These are phyloP conservation scores for Sarcophaga caerulescens DNA, from an alignment of 2,888 invertebrate genomes.

Conservation along the genomic window DNA sequence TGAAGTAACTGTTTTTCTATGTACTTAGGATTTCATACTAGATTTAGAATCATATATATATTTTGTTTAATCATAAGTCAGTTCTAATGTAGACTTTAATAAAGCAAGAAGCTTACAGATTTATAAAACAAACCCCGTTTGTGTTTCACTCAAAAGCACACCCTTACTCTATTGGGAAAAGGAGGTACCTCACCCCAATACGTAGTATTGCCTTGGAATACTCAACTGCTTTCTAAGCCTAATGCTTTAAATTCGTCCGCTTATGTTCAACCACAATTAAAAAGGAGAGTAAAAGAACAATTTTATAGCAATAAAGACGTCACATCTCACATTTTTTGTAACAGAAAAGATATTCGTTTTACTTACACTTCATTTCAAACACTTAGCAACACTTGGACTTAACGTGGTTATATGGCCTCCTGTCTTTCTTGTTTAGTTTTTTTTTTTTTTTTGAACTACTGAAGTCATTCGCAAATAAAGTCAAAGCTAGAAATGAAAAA, in stretches of 20 bases:
- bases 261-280: conserved; percentile 25
- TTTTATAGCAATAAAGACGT: conserved; percentile 45
- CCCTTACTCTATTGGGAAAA: too few relatives aligned
- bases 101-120: too few relatives aligned
- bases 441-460: conserved; percentile 15
- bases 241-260: neutral
- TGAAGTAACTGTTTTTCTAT: too few relatives aligned
- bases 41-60: too few relatives aligned
- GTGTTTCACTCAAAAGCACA: too few relatives aligned
- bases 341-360: neutral
- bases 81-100: too few relatives aligned
- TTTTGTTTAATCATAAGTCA: too few relatives aligned
- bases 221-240: too few relatives aligned
- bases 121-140: too few relatives aligned
- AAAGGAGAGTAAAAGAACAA: conserved; percentile 39
- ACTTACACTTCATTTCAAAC: neutral
- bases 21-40: too few relatives aligned
- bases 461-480: conserved; percentile 38
- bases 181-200: too few relatives aligned
- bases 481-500: neutral
- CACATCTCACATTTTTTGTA: conserved; percentile 19
- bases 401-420: neutral
- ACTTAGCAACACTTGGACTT: neutral
- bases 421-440: conserved; percentile 2
- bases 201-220: too few relatives aligned